Evolutionary conservation across 2,888 invertebrate genomes (phyloP).

Genomic region (Phoenoteleia sp.): DNA sequence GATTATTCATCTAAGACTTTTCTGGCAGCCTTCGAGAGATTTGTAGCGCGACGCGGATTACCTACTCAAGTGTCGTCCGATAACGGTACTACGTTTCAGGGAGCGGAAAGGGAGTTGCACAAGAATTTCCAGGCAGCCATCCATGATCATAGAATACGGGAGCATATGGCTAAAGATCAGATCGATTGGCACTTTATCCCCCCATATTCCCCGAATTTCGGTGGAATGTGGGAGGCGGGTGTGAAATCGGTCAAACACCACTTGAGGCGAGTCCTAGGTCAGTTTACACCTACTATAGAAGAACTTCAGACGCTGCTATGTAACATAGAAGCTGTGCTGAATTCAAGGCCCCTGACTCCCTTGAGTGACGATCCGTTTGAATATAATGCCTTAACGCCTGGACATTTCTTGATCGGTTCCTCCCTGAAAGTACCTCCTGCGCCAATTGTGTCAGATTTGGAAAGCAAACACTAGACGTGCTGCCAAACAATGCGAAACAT

Average conservation of each 20-base stretch:
- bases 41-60: not conserved
- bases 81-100: not conserved
- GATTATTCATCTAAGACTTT: not conserved
- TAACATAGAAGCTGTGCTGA: conserved; percentile 41
- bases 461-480: not conserved
- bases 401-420: conserved; percentile 71
- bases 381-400: conserved; percentile 70
- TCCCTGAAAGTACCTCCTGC: not conserved
- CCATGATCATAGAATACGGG: too few species aligned
- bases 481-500: not conserved
- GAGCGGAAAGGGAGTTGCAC: not conserved
- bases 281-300: not conserved
- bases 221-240: conserved; percentile 26
- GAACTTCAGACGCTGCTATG: not conserved
- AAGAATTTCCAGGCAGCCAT: not conserved
- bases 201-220: not conserved
- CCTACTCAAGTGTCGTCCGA: not conserved
- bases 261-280: not conserved
- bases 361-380: conserved; percentile 70
- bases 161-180: not conserved
- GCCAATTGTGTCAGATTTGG: not conserved
- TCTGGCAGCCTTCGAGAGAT: not conserved
- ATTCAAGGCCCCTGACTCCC: conserved; percentile 76
- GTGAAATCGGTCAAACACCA: not conserved
- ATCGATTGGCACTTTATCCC: not conserved